These are phyloP conservation scores for Patella caerulea DNA, from an alignment of 2,888 invertebrate species.

Conservation along the genomic window DNA sequence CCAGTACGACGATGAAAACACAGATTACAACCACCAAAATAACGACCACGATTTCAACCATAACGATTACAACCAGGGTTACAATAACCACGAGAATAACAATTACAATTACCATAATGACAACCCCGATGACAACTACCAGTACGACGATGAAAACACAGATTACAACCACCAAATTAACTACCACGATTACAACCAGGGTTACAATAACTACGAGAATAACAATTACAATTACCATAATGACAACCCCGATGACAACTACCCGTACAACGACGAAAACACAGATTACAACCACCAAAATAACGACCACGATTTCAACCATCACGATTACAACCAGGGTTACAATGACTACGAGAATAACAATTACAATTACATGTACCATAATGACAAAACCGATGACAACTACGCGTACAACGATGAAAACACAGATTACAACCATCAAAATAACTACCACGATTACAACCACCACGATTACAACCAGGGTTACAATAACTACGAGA, in stretches of 20 bases:
- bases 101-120: neutral
- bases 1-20: neutral
- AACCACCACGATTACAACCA: neutral
- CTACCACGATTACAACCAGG: neutral
- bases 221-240: neutral
- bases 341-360: neutral
- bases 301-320: neutral
- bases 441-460: neutral
- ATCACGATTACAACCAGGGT: neutral
- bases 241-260: neutral
- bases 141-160: neutral
- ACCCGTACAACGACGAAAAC: neutral
- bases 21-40: neutral
- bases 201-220: neutral
- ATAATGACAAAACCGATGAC: neutral
- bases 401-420: too few relatives aligned
- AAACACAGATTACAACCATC: too few relatives aligned
- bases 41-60: constrained; percentile 5
- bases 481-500: neutral
- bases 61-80: neutral
- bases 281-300: neutral
- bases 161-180: neutral
- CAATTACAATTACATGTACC: neutral
- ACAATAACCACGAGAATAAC: neutral
- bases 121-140: neutral